Base-by-base conservation (phyloP, 2,888 invertebrate genomes). In the Alentia gelatinosa region DNA sequence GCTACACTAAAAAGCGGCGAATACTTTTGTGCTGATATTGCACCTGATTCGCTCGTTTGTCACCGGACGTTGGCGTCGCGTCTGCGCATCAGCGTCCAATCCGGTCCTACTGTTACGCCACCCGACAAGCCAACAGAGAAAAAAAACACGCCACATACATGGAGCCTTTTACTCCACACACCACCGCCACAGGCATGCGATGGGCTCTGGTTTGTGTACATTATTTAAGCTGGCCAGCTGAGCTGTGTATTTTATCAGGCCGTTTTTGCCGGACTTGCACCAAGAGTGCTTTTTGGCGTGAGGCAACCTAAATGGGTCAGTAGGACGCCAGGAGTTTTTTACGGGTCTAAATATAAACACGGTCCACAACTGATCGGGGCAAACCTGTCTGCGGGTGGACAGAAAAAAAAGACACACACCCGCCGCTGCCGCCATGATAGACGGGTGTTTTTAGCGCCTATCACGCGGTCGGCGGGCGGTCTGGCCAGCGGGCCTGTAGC, bases 231-330 rank as follows among this genome's bases (percentile, higher is more conserved):
- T n/a, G 15, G 79, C 79, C 79, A 68, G 79, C 37, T 79, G 79
- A 79, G 79, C 39, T 35, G 79, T 39, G 79, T 79, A 79, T 79
- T 79, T 79, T 79, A 79, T 79, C 79, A 1, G 39, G 4, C n/a
- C 15, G 83, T 83, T 83, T 56, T 83, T 83, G 47, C 7, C n/a
- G 26, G 33, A 86, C 42, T 86, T 86, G 86, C 47, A 86, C 86
- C 35, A 50, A 83, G 26, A 83, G 86, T 30, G 47, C 30, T 86
- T 86, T 86, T 86, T 86, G 86, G 47, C 86, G 86, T 47, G 86
- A 86, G 86, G 26, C 86, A 35, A 30, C 33, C 50, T 47, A 86
- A 86, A 30, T 86, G 47, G 86, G 86, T 86, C 47, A 86, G 4
- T 42, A 26, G 86, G 86, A 79, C 86, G 47, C 42, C 26, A 47